These are phyloP conservation scores for Chondrilla cf. caribensis DNA, from an alignment of 37 sponge, comb jelly and placozoan genomes.

Conservation along the genomic window DNA sequence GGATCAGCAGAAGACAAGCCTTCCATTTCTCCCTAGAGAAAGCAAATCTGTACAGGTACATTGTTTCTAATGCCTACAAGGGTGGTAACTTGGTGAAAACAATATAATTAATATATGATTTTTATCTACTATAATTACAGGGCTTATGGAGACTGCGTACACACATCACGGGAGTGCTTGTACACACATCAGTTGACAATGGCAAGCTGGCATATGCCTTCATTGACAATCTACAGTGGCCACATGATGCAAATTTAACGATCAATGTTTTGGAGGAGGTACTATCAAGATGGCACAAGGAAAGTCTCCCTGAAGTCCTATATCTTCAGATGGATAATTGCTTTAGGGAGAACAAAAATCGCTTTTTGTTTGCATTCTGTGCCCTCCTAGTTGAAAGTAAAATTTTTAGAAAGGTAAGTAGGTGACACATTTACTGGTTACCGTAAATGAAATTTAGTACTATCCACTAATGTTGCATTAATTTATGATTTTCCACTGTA, in stretches of 20 bases:
- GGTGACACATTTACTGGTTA: no score
- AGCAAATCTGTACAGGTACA: conserved; percentile 23
- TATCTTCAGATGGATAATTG: conserved; percentile 39
- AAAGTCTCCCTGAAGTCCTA: conserved; percentile 1
- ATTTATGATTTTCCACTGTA: no score
- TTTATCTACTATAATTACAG: neutral
- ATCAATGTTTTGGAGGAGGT: conserved; percentile 30
- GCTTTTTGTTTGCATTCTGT: conserved; percentile 13
- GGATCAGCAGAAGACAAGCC: conserved; percentile 38
- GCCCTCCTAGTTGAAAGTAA: conserved; percentile 5
- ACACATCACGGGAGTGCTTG: conserved; percentile 40
- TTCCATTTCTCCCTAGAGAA: conserved; percentile 17
- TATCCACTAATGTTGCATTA: no score
- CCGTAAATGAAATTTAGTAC: no score
- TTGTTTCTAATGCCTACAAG: no score
- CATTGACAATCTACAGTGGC: conserved; percentile 42
- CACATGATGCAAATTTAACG: conserved; percentile 56
- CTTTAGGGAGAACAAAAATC: conserved; percentile 37
- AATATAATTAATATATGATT: no score
- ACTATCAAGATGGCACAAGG: no score
- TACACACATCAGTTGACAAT: conserved; percentile 13
- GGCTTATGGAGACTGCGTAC: conserved; percentile 39
- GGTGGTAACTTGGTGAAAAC: no score
- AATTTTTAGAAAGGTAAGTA: conserved; percentile 26
- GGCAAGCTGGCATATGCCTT: conserved; percentile 9